phyloP scores from a whole-genome alignment of 2,113 vertebrate species.

The Coracopsis vasa region DNA sequence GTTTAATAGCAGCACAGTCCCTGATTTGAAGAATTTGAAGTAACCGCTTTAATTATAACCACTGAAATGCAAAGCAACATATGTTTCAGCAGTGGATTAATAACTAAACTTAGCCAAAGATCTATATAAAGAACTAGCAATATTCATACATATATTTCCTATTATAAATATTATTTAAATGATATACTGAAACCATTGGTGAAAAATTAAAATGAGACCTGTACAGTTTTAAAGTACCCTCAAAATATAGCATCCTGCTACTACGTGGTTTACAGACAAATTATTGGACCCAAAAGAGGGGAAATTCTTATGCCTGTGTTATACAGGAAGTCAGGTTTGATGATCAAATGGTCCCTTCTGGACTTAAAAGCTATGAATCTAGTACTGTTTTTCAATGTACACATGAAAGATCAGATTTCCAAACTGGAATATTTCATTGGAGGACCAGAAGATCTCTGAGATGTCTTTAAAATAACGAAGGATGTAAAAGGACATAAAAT shows the following conservation, averaged over 20 bases:
- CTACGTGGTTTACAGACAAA: slow-evolving; percentile 16
- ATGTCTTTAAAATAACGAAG: slow-evolving; percentile 4
- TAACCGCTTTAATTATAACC: not conserved
- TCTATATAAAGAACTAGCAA: not conserved
- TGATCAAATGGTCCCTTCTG: slow-evolving; percentile 4
- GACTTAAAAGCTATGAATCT: slow-evolving; percentile 30
- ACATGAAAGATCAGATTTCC: slow-evolving; percentile 42
- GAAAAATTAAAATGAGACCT: not conserved
- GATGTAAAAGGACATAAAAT: not conserved
- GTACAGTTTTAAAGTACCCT: not conserved
- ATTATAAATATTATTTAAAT: slow-evolving; percentile 28
- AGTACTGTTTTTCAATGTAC: not conserved
- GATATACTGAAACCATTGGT: not conserved
- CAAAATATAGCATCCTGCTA: slow-evolving; percentile 13
- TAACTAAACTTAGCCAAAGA: not conserved
- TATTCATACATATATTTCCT: not conserved
- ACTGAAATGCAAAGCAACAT: slow-evolving; percentile 1
- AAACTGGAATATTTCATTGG: slow-evolving; percentile 36
- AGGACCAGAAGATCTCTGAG: not conserved
- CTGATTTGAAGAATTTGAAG: not conserved
- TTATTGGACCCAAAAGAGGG: not conserved
- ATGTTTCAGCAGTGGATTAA: slow-evolving; percentile 8
- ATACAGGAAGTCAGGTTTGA: slow-evolving; percentile 12
- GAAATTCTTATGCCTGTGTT: slow-evolving; percentile 25
- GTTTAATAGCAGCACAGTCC: not conserved